Evolutionary conservation across 1,140 invertebrate genomes (phyloP), one percentile per base, ranked within the genome.

Genomic region (Stegodyphus dumicola): DNA sequence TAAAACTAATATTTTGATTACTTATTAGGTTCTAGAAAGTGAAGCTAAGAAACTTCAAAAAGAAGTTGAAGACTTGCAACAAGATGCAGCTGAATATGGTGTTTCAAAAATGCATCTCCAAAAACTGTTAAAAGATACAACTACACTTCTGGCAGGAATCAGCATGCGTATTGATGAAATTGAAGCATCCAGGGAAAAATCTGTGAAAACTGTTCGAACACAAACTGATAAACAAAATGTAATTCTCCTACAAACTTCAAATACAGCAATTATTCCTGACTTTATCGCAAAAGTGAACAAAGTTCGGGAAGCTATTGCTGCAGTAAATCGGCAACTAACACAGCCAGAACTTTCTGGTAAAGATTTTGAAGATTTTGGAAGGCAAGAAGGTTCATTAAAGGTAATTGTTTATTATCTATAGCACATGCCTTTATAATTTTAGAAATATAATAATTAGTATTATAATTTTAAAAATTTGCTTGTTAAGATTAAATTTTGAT

Each of bases 331-430:
- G 79, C 91, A 92, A 74, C 87, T 92, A 6, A 88, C 88, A 65
- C 88, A 88, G 51, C 89, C 88, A 49, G 89, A 89, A 66, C 90
- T 94, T 1, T 91, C 89, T 87, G 92, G 92, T 0, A 91, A 92
- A 75, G 93, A 94, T 88, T 95, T 93, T 89, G 93, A 94, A 88
- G 90, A 93, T 54, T 94, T 94, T 88, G 90, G 91, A 51, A 91
- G 91, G 87, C 94, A 95, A 89, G 93, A 94, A 88, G 93, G 93
- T 74, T 88, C 89, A 52, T 87, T 92, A 18, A 90, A 91, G 89
- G 92, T 92, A 88, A 85, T 80, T 67, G n/a, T 17, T 15, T 67
- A 33, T 1, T 33, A 33, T 3, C 33, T 33, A 33, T 33, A 33
- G 33, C 33, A 33, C 3, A 3, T 33, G 33, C 33, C 33, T 33